Evolutionary conservation across 2,888 invertebrate genomes (phyloP).

Genomic region (Xestoiulus laeticollis): DNA sequence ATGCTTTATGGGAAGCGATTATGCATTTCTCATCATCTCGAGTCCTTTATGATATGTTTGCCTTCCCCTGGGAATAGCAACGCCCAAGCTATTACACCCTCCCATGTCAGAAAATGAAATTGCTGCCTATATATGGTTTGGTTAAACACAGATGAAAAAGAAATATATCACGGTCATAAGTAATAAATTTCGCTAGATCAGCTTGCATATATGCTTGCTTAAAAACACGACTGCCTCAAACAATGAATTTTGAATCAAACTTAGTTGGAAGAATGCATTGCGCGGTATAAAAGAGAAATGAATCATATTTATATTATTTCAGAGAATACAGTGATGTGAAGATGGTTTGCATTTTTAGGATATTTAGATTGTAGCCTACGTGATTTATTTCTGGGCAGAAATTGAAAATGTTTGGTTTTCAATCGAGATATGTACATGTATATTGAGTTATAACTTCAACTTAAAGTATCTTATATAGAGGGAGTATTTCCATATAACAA

Average conservation of each 20-base stretch:
- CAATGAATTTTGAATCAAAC: neutral
- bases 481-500: no score
- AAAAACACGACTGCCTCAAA: neutral
- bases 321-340: neutral
- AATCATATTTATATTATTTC: constrained; percentile 6
- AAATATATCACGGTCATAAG: neutral
- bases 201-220: neutral
- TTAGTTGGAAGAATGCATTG: neutral
- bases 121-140: neutral
- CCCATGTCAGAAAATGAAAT: neutral
- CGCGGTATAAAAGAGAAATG: neutral
- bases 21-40: neutral
- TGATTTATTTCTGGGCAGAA: neutral
- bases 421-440: no score
- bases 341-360: neutral
- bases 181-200: neutral
- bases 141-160: constrained; percentile 28
- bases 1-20: no score
- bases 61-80: neutral
- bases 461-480: no score
- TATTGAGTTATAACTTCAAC: no score
- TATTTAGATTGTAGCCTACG: neutral
- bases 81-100: neutral
- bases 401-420: no score
- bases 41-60: neutral